Conservation (phyloP, 2,113 vertebrate genomes). For the Stegastes partitus region DNA sequence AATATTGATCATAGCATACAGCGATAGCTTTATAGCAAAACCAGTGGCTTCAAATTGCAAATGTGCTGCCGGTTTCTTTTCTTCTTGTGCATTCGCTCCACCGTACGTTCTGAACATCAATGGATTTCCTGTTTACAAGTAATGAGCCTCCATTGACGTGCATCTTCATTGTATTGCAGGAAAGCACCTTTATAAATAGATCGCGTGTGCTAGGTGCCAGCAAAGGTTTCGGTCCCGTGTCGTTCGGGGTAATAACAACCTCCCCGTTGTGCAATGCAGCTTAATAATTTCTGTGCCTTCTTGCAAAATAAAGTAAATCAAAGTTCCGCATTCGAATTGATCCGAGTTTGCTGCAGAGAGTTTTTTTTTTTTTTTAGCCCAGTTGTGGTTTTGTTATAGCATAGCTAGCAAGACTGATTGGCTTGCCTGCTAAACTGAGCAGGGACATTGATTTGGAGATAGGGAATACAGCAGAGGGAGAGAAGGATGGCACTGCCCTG, state of each 20-base stretch:
- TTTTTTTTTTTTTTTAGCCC: constrained; percentile 12
- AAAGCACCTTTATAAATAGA: background rate
- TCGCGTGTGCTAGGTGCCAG: background rate
- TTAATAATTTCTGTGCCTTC: constrained; percentile 3
- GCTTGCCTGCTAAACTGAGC: constrained; percentile 56
- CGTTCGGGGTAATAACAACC: constrained; percentile 5
- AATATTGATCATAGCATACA: background rate
- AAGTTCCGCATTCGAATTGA: constrained; percentile 52
- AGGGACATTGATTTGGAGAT: constrained; percentile 68
- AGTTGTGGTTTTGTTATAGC: constrained; percentile 49
- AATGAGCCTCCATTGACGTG: background rate
- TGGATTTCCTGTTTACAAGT: background rate
- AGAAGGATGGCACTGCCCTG: constrained; percentile 50
- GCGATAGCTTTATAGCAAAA: constrained; percentile 2
- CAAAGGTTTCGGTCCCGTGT: constrained; percentile 7
- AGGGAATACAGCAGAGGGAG: constrained; percentile 43
- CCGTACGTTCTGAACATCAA: background rate
- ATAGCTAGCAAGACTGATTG: constrained; percentile 53
- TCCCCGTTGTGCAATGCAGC: constrained; percentile 22
- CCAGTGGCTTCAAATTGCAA: background rate
- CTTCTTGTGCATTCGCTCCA: background rate
- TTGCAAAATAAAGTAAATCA: constrained; percentile 19
- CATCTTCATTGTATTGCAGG: background rate
- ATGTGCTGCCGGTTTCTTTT: background rate
- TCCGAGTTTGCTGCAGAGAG: constrained; percentile 26